Evolutionary conservation across 1,140 invertebrate genomes (phyloP).

Genomic region (Ostrea edulis): DNA sequence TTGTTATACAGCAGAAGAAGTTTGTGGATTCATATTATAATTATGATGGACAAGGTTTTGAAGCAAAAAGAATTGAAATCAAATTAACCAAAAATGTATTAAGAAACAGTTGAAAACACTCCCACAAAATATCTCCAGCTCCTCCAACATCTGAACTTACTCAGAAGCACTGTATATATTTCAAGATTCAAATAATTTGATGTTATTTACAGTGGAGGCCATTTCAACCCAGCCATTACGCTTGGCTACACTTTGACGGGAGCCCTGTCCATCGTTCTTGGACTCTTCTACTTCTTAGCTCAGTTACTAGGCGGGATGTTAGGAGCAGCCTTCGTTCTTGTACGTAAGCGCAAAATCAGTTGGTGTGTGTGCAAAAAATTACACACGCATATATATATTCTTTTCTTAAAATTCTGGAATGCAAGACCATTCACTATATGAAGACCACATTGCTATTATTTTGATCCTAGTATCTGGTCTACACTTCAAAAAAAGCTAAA

Average conservation of each 20-base stretch:
- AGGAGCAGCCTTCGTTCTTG: slow-evolving; percentile 74
- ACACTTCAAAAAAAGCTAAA: not conserved
- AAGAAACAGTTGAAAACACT: too few species aligned
- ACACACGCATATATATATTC: not conserved
- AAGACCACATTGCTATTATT: not conserved
- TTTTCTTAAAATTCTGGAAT: not conserved
- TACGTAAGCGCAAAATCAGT: slow-evolving; percentile 48
- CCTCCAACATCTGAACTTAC: too few species aligned
- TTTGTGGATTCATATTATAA: too few species aligned
- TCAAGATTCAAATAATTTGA: not conserved
- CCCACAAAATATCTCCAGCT: too few species aligned
- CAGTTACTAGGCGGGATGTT: slow-evolving; percentile 76
- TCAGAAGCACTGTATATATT: not conserved
- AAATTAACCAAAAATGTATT: too few species aligned
- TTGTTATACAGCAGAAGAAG: too few species aligned
- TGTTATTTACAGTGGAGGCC: slow-evolving; percentile 75
- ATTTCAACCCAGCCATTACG: slow-evolving; percentile 79
- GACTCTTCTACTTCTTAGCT: slow-evolving; percentile 68
- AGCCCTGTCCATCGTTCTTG: slow-evolving; percentile 63
- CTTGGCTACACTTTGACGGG: slow-evolving; percentile 71
- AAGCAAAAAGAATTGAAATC: too few species aligned
- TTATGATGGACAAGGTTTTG: too few species aligned
- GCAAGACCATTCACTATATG: not conserved
- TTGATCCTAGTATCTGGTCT: not conserved
- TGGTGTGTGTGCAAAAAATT: not conserved